Percentiles rank a stretch among this genome's conserved stretches.
Conservation (phyloP, 2,797 vertebrate species). For the Parauchenoglanis punctatus region DNA sequence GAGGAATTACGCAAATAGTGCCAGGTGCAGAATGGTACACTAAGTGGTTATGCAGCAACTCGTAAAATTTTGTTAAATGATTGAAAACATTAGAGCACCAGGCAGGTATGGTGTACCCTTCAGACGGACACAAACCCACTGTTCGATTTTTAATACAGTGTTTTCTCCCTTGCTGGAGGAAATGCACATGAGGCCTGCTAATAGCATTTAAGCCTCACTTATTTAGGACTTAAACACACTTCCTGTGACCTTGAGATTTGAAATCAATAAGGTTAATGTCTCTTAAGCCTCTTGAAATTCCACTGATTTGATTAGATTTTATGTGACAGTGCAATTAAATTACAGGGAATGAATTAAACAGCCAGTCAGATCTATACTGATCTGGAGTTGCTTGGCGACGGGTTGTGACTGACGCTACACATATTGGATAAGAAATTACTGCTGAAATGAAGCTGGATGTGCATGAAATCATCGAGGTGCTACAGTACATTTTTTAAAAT, state of each 20-base stretch:
- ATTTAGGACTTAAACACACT: conserved; percentile 21
- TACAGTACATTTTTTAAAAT: background rate
- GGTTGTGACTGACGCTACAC: background rate
- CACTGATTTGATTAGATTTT: conserved; percentile 16
- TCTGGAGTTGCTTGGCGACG: background rate
- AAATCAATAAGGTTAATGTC: conserved; percentile 25
- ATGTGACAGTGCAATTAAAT: conserved; percentile 19
- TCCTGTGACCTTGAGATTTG: conserved; percentile 19
- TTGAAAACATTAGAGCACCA: conserved; percentile 22
- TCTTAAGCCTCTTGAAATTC: conserved; percentile 6
- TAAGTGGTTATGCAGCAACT: conserved; percentile 39
- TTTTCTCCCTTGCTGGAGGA: conserved; percentile 15
- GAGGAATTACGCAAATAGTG: background rate
- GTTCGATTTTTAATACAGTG: conserved; percentile 20
- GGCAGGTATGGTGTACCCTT: background rate
- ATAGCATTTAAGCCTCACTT: conserved; percentile 12
- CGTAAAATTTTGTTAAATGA: conserved; percentile 20
- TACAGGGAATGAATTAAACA: background rate
- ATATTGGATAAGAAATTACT: background rate
- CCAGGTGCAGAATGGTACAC: conserved; percentile 19
- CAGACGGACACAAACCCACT: background rate
- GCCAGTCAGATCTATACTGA: background rate
- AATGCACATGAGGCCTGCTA: conserved; percentile 14
- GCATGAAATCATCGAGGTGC: background rate
- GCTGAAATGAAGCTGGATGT: background rate